Conservation (phyloP, 2,797 vertebrate species). For the Oophaga sylvatica region DNA sequence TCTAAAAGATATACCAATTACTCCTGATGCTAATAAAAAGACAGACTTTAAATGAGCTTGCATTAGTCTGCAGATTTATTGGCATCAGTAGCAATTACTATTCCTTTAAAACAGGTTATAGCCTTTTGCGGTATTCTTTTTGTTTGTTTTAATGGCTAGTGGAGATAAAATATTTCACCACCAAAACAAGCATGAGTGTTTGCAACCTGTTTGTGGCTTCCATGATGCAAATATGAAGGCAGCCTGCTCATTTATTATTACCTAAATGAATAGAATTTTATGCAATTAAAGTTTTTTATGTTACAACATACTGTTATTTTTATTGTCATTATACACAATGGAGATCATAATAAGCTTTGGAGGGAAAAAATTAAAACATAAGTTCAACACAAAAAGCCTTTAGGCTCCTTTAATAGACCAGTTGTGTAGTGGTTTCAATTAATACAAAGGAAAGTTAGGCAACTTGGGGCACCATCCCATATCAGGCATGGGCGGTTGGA, state of each 20-base stretch:
- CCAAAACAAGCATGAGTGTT: background rate
- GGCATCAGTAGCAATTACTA: constrained; percentile 18
- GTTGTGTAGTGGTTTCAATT: too few relatives aligned
- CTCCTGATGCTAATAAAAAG: constrained; percentile 34
- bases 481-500: too few relatives aligned
- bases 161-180: background rate
- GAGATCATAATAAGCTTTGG: too few relatives aligned
- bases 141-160: background rate
- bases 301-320: too few relatives aligned
- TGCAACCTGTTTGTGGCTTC: background rate
- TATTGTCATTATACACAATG: too few relatives aligned
- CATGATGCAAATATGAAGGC: background rate
- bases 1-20: constrained; percentile 22
- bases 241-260: background rate
- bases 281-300: too few relatives aligned
- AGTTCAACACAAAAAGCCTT: too few relatives aligned
- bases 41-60: background rate
- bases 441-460: too few relatives aligned
- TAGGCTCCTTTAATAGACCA: too few relatives aligned
- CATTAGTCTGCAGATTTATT: constrained; percentile 21
- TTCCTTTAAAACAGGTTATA: constrained; percentile 1
- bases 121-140: background rate
- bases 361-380: too few relatives aligned
- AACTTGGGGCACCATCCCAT: too few relatives aligned
- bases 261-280: background rate